A percentile compares a stretch with the other conserved stretches of the same genome.
phyloP scores from a whole-genome alignment of 1,140 invertebrate species.

The Calosoma granatense region DNA sequence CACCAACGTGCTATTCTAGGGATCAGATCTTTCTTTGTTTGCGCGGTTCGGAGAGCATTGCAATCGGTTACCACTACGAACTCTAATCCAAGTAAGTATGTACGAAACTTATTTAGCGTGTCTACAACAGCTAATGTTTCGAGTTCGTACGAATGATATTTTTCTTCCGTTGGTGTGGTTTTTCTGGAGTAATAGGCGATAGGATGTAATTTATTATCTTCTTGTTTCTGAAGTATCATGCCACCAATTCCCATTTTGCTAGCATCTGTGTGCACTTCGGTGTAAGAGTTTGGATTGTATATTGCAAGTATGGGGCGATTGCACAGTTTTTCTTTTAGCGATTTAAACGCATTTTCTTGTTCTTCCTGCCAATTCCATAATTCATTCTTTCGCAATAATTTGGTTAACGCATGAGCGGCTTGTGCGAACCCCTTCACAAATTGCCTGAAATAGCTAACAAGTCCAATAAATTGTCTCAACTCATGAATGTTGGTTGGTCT shows the following conservation, averaged over 20 bases:
- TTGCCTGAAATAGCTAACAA: constrained; percentile 25
- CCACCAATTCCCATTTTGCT: constrained; percentile 19
- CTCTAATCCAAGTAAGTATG: constrained; percentile 29
- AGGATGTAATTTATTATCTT: constrained; percentile 14
- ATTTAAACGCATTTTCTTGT: constrained; percentile 25
- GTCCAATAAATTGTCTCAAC: constrained; percentile 27
- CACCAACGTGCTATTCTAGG: constrained; percentile 30
- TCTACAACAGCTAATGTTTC: constrained; percentile 30
- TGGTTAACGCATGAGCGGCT: constrained; percentile 26
- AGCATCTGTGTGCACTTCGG: constrained; percentile 26
- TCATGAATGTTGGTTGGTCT: constrained; percentile 25
- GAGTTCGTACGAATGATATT: constrained; percentile 32
- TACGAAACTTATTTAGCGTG: constrained; percentile 21
- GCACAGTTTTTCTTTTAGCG: constrained; percentile 19
- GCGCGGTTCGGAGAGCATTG: constrained; percentile 24
- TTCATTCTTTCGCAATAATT: constrained; percentile 27
- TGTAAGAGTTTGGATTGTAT: constrained; percentile 21
- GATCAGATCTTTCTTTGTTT: constrained; percentile 25
- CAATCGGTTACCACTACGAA: constrained; percentile 34
- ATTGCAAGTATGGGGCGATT: constrained; percentile 19
- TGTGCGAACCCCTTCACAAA: constrained; percentile 29
- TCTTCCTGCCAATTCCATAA: constrained; percentile 26
- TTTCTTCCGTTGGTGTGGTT: constrained; percentile 15
- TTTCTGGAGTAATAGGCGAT: constrained; percentile 22
- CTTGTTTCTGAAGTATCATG: constrained; percentile 17